phyloP scores from a whole-genome alignment of 2,888 invertebrate species.

The Cyclophora albipunctata region DNA sequence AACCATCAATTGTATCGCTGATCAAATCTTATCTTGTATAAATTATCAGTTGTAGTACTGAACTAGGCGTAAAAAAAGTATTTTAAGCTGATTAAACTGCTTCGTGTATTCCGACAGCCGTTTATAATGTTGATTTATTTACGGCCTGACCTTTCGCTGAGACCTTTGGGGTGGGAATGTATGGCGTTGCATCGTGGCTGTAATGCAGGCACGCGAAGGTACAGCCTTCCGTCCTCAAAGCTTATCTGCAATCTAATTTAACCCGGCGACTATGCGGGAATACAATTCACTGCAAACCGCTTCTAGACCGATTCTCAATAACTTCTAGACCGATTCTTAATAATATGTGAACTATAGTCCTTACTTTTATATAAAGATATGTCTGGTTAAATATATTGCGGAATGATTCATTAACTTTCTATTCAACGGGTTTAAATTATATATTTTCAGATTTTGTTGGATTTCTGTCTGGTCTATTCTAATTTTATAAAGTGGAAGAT shows the following conservation, averaged over 20 bases:
- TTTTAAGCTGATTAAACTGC: neutral
- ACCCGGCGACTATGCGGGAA: slow-evolving; percentile 1
- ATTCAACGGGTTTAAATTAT: too few relatives aligned
- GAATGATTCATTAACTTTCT: too few relatives aligned
- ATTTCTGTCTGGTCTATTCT: too few relatives aligned
- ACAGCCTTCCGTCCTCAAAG: slow-evolving; percentile 30
- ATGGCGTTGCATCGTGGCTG: slow-evolving; percentile 31
- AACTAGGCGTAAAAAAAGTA: neutral
- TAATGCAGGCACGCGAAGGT: slow-evolving; percentile 40
- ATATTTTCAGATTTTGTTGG: too few relatives aligned
- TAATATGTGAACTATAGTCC: too few relatives aligned
- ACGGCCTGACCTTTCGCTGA: slow-evolving; percentile 39
- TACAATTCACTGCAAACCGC: too few relatives aligned
- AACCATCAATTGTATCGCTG: too few relatives aligned
- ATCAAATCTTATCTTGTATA: neutral
- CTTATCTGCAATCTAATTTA: slow-evolving; percentile 33
- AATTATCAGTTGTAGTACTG: slow-evolving; percentile 11
- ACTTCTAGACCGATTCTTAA: too few relatives aligned
- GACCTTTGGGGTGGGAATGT: slow-evolving; percentile 26
- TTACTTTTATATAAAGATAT: too few relatives aligned
- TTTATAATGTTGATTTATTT: slow-evolving; percentile 33
- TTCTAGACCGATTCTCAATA: too few relatives aligned
- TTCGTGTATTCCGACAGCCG: slow-evolving; percentile 4
- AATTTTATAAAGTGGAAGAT: too few relatives aligned
- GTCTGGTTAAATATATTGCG: too few relatives aligned